These are phyloP conservation scores for Trachelus troglodyta DNA, from an alignment of 2,888 invertebrate species.

Conservation along the genomic window DNA sequence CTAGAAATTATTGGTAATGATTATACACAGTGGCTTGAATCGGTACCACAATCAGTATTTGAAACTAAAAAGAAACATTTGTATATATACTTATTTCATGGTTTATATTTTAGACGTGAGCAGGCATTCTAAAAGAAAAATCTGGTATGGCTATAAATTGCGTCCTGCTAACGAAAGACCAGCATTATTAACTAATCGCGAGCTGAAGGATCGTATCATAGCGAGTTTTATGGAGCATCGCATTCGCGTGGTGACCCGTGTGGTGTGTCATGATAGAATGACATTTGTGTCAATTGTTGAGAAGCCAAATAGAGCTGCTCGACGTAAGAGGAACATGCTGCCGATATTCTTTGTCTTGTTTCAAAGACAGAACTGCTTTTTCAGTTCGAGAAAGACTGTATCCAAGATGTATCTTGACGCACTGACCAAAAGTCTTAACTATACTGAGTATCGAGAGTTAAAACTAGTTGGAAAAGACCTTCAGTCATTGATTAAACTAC, in stretches of 20 bases:
- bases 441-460: slow-evolving; percentile 31
- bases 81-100: neutral
- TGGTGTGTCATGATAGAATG: slow-evolving; percentile 36
- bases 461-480: slow-evolving; percentile 50
- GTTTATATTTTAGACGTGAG: slow-evolving; percentile 45
- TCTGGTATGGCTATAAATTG: slow-evolving; percentile 48
- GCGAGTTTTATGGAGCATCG: slow-evolving; percentile 28
- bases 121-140: slow-evolving; percentile 45
- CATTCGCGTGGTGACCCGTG: slow-evolving; percentile 38
- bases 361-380: slow-evolving; percentile 47
- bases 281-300: slow-evolving; percentile 43
- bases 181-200: slow-evolving; percentile 21
- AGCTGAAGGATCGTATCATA: slow-evolving; percentile 35
- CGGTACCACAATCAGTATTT: neutral
- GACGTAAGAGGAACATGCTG: neutral
- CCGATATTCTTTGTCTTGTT: slow-evolving; percentile 47
- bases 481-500: slow-evolving; percentile 46
- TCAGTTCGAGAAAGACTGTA: slow-evolving; percentile 41
- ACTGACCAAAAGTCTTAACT: slow-evolving; percentile 39
- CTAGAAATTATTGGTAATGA: slow-evolving; percentile 50
- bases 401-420: slow-evolving; percentile 29
- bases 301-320: slow-evolving; percentile 12
- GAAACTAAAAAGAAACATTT: neutral
- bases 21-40: neutral
- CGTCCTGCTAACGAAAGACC: slow-evolving; percentile 10